These are phyloP conservation scores for Aphodius granarius DNA, from an alignment of 2,888 invertebrate species.

Conservation along the genomic window DNA sequence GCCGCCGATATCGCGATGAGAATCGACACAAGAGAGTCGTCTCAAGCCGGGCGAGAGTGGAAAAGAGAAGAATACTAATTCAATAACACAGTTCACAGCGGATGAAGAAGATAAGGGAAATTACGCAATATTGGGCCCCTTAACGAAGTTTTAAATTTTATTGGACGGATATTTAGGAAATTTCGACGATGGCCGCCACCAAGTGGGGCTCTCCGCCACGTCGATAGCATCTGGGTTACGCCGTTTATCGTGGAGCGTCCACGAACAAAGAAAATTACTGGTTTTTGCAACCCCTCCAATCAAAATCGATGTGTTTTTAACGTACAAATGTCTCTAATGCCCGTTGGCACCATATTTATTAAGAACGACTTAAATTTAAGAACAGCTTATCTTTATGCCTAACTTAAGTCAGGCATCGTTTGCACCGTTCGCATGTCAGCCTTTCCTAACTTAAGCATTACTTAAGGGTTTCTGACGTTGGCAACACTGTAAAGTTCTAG, in stretches of 20 bases:
- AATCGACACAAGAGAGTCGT: background rate
- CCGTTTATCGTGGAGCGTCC: constrained; percentile 3
- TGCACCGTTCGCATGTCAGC: too few relatives aligned
- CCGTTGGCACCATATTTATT: too few relatives aligned
- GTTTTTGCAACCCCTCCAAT: background rate
- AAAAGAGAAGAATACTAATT: constrained; percentile 24
- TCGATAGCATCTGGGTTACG: constrained; percentile 10
- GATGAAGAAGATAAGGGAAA: constrained; percentile 28
- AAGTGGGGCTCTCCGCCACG: background rate
- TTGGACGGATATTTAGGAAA: constrained; percentile 15
- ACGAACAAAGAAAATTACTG: background rate
- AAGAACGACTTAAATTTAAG: too few relatives aligned
- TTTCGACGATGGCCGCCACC: constrained; percentile 8
- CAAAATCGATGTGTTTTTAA: background rate
- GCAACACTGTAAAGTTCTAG: too few relatives aligned
- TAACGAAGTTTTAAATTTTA: constrained; percentile 21
- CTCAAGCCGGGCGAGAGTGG: constrained; percentile 6
- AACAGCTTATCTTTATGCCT: too few relatives aligned
- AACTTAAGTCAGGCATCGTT: too few relatives aligned
- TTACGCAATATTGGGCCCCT: constrained; percentile 27
- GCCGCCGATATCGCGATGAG: background rate
- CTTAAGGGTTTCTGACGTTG: too few relatives aligned
- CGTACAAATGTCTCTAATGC: background rate
- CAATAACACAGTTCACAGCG: constrained; percentile 30
- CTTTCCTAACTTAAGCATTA: too few relatives aligned